Evolutionary conservation across 2,888 invertebrate species (phyloP).

Genomic region (Pemphredon lugubris): DNA sequence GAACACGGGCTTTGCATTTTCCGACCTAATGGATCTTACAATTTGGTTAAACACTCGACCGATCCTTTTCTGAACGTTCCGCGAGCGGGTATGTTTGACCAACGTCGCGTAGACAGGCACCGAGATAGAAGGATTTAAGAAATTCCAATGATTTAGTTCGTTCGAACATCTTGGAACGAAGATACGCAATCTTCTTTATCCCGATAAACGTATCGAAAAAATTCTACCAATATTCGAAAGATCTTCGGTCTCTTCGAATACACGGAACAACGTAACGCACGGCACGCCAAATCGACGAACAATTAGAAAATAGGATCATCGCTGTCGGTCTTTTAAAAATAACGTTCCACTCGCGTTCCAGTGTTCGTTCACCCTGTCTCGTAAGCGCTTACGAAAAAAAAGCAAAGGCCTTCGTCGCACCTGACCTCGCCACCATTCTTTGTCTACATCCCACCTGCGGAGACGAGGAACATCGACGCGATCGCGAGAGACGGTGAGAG

Average conservation of each 20-base stretch:
- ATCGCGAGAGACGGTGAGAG: conserved; percentile 51
- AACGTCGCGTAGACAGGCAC: neutral
- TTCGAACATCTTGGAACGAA: too few species aligned
- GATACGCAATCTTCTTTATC: too few species aligned
- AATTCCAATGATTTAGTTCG: neutral
- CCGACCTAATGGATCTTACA: conserved; percentile 51
- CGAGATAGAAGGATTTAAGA: neutral
- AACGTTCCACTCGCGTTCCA: too few species aligned
- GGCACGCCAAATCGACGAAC: too few species aligned
- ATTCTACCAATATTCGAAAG: too few species aligned
- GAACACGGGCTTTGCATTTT: conserved; percentile 51
- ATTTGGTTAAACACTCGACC: conserved; percentile 54
- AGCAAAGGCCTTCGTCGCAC: conserved; percentile 47
- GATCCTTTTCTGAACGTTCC: conserved; percentile 24
- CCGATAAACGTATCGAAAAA: too few species aligned
- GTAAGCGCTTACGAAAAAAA: conserved; percentile 32
- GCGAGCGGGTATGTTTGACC: conserved; percentile 15
- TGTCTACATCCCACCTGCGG: conserved; percentile 25
- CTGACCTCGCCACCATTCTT: conserved; percentile 53
- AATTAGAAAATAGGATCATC: too few species aligned
- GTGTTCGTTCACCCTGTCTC: conserved; percentile 37
- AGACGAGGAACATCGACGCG: conserved; percentile 44
- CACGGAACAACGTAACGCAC: too few species aligned
- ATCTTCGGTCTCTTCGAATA: too few species aligned
- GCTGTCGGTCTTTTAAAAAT: conserved; percentile 7